Evolutionary conservation across 2,113 vertebrate species (phyloP).

Genomic region (Osmerus eperlanus): DNA sequence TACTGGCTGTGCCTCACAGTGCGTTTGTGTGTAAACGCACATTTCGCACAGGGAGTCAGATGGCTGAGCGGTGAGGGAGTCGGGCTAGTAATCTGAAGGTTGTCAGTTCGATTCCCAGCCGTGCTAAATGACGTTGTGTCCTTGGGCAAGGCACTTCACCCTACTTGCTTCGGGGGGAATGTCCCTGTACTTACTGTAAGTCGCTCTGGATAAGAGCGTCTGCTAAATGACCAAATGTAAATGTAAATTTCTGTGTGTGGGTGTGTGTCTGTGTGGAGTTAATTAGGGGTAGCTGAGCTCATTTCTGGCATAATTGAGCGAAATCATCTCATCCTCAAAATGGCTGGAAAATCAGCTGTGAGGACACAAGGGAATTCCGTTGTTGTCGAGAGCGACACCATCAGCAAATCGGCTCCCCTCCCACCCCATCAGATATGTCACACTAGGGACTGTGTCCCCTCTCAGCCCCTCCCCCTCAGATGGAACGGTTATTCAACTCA

Average conservation of each 20-base stretch:
- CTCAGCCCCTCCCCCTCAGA: neutral
- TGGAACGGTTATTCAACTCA: neutral
- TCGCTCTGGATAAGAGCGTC: too few relatives aligned
- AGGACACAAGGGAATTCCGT: neutral
- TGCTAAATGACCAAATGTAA: too few relatives aligned
- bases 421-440: constrained; percentile 19
- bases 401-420: neutral
- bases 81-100: too few relatives aligned
- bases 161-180: too few relatives aligned
- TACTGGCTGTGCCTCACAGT: neutral
- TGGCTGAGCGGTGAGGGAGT: too few relatives aligned
- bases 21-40: neutral
- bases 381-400: neutral
- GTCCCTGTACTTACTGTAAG: too few relatives aligned
- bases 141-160: too few relatives aligned
- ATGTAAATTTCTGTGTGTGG: neutral
- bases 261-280: neutral
- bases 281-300: constrained; percentile 3
- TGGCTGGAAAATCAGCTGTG: constrained; percentile 5
- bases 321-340: constrained; percentile 15
- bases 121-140: too few relatives aligned
- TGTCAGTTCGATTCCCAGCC: too few relatives aligned
- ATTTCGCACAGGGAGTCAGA: neutral
- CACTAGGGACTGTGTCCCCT: neutral
- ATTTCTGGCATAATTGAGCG: constrained; percentile 25